A percentile compares a stretch with the other conserved stretches of the same genome.
Conservation (phyloP, 2,113 vertebrate genomes). For the Platysteira castanea region DNA sequence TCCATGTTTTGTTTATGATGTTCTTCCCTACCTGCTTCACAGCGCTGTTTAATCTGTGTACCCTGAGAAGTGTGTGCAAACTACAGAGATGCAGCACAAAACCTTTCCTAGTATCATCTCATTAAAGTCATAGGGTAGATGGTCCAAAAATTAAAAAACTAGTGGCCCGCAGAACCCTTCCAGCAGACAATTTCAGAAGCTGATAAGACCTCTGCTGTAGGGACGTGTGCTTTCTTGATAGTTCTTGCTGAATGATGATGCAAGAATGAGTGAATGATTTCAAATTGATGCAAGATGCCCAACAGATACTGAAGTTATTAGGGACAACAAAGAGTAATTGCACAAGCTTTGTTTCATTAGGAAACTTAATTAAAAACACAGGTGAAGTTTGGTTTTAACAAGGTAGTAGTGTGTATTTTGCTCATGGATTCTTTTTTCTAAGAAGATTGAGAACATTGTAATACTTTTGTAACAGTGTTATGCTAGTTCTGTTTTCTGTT, state of each 20-base stretch:
- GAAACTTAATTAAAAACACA: background rate
- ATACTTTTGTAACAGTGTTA: background rate
- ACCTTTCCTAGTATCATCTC: background rate
- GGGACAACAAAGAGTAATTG: background rate
- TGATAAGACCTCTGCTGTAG: background rate
- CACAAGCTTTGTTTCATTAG: background rate
- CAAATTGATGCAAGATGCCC: background rate
- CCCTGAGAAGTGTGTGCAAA: background rate
- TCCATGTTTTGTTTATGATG: accelerated
- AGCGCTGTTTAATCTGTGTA: background rate
- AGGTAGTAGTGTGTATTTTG: background rate
- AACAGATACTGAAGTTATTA: background rate
- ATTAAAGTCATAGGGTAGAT: background rate
- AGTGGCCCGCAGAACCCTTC: background rate
- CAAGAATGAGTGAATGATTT: background rate
- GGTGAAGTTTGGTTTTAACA: background rate
- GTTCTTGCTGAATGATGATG: background rate
- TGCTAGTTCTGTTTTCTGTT: background rate
- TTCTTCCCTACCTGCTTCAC: background rate
- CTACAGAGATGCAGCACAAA: background rate
- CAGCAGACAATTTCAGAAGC: background rate
- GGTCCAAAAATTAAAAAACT: background rate
- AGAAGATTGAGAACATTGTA: background rate
- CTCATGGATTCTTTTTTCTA: background rate
- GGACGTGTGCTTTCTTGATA: background rate